Evolutionary conservation across 2,797 vertebrate genomes (phyloP).

Genomic region (Melanotaenia boesemani): DNA sequence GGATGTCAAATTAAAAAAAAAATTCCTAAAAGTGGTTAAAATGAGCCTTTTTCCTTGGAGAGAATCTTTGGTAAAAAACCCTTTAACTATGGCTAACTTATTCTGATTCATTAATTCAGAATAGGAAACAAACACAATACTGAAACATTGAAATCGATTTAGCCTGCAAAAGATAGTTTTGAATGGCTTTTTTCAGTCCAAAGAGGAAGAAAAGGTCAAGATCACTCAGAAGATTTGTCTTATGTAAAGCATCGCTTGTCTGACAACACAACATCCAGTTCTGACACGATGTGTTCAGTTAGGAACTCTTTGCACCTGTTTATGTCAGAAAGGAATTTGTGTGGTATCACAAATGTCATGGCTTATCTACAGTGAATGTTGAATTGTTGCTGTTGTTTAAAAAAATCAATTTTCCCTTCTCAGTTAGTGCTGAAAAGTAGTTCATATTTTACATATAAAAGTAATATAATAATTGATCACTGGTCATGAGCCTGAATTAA

Average conservation of each 20-base stretch:
- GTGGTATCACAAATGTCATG: no score
- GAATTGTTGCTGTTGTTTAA: neutral
- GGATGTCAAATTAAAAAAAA: neutral
- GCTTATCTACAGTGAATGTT: neutral
- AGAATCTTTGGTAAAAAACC: neutral
- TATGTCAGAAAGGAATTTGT: neutral
- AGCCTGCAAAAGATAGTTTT: neutral
- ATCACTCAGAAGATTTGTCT: neutral
- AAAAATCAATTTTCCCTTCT: neutral
- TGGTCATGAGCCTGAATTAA: neutral
- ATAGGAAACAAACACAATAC: no score
- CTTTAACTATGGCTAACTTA: no score
- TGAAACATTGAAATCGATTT: neutral
- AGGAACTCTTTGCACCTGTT: neutral
- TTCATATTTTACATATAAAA: neutral
- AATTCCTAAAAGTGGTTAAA: no score
- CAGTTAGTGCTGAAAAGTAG: neutral
- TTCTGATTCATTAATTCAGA: no score
- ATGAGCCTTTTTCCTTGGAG: no score
- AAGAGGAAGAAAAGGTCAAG: neutral
- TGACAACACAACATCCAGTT: neutral
- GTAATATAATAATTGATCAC: neutral
- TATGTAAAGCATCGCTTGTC: neutral
- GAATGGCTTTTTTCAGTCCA: neutral
- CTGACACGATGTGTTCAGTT: neutral